Evolutionary conservation across 2,113 vertebrate genomes (phyloP), one percentile per base, ranked within the genome.

Genomic region (Lamprologus sp.): DNA sequence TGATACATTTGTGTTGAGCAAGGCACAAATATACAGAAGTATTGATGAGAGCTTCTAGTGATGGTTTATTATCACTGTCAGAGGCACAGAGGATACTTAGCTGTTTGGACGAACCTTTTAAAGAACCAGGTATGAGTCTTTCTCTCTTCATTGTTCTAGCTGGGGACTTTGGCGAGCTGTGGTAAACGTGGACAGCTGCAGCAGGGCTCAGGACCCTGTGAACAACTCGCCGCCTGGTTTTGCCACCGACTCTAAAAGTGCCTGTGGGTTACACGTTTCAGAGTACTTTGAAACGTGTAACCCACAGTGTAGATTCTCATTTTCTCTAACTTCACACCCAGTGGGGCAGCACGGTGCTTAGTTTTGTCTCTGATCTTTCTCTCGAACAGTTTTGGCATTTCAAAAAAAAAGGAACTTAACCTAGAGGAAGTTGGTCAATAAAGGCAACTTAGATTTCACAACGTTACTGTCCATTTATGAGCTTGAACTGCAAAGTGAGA

Each of bases 391-490:
- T 82, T 2, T 84, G 73, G 19, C 17, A 45, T 31, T 81, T 87
- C 12, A 58, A 26, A 75, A 28, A 70, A 70, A 83, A 84, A 91
- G 95, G 95, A 96, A 96, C 93, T 91, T 7, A 79, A 4, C 2
- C 17, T 82, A 89, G 92, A 88, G 94, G 94, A 96, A 96, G 94
- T 96, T 96, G 31, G 90, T 92, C 91, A 95, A 96, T 84, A 58
- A 79, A 51, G 55, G 56, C 82, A 60, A 51, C 40, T n/a, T 35
- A 10, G 82, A 88, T 95, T 92, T 93, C 89, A 85, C 90, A 95
- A 94, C 75, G 23, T 60, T 75, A 11, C 12, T 23, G 35, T 56
- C 70, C 35, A 1, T 63, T 84, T 63, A 56, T 13, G 31, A 19
- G 35, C 60, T 65, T 23, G 10, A 28, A 23, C 28, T 60, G 35